A percentile compares a stretch with the other conserved stretches of the same genome.
phyloP scores from a whole-genome alignment of 2,888 invertebrate genomes.

The Endotricha flammealis region DNA sequence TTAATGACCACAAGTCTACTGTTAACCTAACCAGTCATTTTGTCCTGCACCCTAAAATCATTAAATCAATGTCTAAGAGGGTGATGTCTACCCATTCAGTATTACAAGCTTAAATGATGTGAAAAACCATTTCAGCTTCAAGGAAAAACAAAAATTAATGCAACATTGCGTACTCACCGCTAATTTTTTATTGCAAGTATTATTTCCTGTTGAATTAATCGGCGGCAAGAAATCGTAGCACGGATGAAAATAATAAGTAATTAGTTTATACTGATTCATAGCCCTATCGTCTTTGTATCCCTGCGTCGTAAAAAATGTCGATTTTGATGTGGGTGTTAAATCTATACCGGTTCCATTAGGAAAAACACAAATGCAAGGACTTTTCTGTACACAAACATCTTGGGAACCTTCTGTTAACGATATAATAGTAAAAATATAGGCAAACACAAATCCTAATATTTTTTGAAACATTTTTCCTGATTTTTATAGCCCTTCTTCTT shows the following conservation, averaged over 20 bases:
- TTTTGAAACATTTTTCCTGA: constrained; percentile 2
- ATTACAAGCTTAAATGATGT: too few species aligned
- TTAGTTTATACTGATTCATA: constrained; percentile 36
- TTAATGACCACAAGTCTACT: too few species aligned
- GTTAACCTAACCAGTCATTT: too few species aligned
- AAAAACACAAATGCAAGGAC: constrained; percentile 62
- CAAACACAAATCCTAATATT: constrained; percentile 10
- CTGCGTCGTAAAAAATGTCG: constrained; percentile 43
- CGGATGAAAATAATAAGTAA: constrained; percentile 62
- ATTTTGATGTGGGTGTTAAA: constrained; percentile 43
- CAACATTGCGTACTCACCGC: constrained; percentile 60
- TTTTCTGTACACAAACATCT: constrained; percentile 51
- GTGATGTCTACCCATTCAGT: too few species aligned
- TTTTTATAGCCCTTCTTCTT: background rate
- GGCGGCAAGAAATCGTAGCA: constrained; percentile 46
- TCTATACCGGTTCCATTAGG: constrained; percentile 71
- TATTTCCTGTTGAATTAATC: constrained; percentile 28
- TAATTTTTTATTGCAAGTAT: constrained; percentile 38
- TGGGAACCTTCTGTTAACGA: constrained; percentile 26
- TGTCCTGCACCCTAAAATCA: too few species aligned
- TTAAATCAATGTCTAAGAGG: too few species aligned
- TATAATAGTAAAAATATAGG: constrained; percentile 25
- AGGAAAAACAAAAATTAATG: too few species aligned
- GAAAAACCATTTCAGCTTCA: too few species aligned
- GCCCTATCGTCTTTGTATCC: constrained; percentile 31